A percentile compares a stretch with the other conserved stretches of the same genome.
These are phyloP conservation scores for Cynopterus brachyotis DNA, from an alignment of 2,113 vertebrate species.

Conservation along the genomic window DNA sequence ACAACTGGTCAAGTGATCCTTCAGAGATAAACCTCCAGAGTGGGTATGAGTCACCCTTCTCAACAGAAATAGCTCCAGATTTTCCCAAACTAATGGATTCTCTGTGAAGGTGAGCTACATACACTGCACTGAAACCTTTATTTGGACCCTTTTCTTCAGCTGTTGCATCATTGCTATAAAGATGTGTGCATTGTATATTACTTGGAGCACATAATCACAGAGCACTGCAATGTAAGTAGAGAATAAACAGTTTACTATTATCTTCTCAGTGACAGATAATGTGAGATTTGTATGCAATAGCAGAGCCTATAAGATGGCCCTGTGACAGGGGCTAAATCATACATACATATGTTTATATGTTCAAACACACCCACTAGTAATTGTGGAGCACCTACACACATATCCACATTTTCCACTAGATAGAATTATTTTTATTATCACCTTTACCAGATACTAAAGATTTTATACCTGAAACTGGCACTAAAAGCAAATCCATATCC, in stretches of 20 bases:
- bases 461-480: slow-evolving; percentile 61
- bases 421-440: slow-evolving; percentile 64
- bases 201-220: slow-evolving; percentile 32
- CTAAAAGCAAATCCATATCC: slow-evolving; percentile 52
- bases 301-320: not conserved
- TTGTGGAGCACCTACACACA: not conserved
- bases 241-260: slow-evolving; percentile 41
- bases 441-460: slow-evolving; percentile 55
- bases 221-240: not conserved
- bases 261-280: slow-evolving; percentile 24
- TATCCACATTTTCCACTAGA: not conserved
- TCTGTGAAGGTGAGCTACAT: not conserved
- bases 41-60: not conserved
- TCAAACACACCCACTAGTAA: not conserved
- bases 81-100: not conserved
- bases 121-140: not conserved
- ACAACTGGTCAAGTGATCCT: not conserved
- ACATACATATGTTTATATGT: not conserved
- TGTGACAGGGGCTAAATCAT: not conserved
- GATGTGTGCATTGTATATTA: slow-evolving; percentile 13
- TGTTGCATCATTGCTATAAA: not conserved
- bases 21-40: not conserved
- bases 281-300: not conserved
- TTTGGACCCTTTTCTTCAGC: slow-evolving; percentile 52
- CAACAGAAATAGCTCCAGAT: not conserved